A percentile compares a stretch with the other conserved stretches of the same genome.
Conservation (phyloP, 2,888 invertebrate genomes). For the Theristus sp. region DNA sequence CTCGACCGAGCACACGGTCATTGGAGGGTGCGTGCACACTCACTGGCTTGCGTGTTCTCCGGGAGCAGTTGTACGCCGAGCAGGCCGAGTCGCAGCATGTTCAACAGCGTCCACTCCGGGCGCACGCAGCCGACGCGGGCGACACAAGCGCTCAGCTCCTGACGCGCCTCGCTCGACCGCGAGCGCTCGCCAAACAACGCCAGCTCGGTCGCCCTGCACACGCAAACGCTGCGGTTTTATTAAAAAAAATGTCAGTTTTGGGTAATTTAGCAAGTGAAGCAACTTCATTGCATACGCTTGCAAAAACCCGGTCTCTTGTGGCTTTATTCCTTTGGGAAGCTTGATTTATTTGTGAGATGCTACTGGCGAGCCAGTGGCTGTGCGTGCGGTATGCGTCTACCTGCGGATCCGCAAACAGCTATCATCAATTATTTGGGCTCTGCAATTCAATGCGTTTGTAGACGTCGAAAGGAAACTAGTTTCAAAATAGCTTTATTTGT, state of each 20-base stretch:
- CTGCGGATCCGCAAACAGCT: too few species aligned
- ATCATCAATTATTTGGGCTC: too few species aligned
- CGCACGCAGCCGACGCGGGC: constrained; percentile 1
- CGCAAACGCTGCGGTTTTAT: neutral
- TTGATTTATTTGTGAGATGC: too few species aligned
- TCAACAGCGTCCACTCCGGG: constrained; percentile 47
- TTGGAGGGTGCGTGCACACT: constrained; percentile 20
- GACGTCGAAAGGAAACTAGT: too few species aligned
- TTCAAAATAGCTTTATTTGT: too few species aligned
- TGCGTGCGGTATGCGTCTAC: too few species aligned
- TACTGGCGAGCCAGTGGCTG: too few species aligned
- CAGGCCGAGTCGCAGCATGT: constrained; percentile 56
- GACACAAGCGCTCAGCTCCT: neutral
- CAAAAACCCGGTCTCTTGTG: too few species aligned
- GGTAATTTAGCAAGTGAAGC: too few species aligned
- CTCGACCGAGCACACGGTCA: neutral
- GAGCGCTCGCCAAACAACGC: neutral
- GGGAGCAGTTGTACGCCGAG: constrained; percentile 53
- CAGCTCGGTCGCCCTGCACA: neutral
- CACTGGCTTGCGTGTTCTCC: constrained; percentile 53
- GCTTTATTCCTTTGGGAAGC: too few species aligned
- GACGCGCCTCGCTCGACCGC: neutral
- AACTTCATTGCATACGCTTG: too few species aligned
- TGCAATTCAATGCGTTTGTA: too few species aligned
- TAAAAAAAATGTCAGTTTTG: neutral